These are phyloP conservation scores for Eudyptes chrysolophus DNA, from an alignment of 2,113 vertebrate genomes.

Conservation along the genomic window DNA sequence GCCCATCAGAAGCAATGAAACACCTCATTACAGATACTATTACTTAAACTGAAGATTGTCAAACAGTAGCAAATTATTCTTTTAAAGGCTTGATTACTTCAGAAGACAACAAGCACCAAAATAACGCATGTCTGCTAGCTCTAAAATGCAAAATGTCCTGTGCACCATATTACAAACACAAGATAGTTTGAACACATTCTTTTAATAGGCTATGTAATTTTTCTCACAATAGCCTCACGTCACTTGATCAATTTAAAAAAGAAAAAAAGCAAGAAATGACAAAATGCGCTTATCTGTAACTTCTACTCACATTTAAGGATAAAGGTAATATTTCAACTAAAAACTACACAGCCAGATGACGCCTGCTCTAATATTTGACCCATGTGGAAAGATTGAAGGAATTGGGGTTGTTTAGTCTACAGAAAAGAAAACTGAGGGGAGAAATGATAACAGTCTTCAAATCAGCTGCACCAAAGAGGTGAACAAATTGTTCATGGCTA, in stretches of 20 bases:
- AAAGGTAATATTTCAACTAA: background rate
- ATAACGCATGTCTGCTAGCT: background rate
- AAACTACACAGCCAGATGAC: background rate
- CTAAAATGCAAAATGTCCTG: background rate
- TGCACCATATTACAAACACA: background rate
- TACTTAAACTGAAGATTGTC: slow-evolving; percentile 1
- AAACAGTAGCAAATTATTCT: background rate
- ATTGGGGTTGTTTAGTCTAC: slow-evolving; percentile 44
- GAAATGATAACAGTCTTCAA: slow-evolving; percentile 20
- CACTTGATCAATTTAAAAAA: background rate
- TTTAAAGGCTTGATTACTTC: background rate
- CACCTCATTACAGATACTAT: background rate
- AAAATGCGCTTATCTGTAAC: background rate
- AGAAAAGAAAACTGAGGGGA: slow-evolving; percentile 25
- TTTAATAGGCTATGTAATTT: background rate
- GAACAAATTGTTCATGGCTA: background rate
- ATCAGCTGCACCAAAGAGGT: background rate
- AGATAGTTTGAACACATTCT: background rate
- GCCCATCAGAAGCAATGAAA: slow-evolving; percentile 9
- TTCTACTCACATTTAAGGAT: background rate
- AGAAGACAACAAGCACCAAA: background rate
- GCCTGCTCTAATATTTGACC: slow-evolving; percentile 2
- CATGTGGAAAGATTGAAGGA: slow-evolving; percentile 9
- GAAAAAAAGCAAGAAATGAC: background rate
- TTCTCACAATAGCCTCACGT: background rate